Base-by-base conservation (phyloP, 2,888 invertebrate genomes). In the Rhingia rostrata region DNA sequence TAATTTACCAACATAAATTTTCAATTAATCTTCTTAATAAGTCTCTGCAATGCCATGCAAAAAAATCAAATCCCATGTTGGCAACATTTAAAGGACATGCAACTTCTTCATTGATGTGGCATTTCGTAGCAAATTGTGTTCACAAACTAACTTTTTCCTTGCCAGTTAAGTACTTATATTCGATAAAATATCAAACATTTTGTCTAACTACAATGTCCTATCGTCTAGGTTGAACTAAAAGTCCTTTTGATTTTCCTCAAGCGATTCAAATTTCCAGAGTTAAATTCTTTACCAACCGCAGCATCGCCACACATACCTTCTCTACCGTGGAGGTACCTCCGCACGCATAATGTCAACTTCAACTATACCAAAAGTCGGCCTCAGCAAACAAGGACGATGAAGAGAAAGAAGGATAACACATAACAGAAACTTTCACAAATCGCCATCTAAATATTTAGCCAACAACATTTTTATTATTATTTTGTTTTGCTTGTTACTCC, bases 401-500 rank as follows among this genome's bases (percentile, higher is more conserved):
- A 41, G 30, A 33, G 51, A 6, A 45, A 43, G 5, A 14, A 22
- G 37, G 6, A 6, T 41, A 6, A 45, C n/a, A 45, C 30, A 6
- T 0, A 39, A 41, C 32, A 70, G 33, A 77, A 72, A 66, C 66
- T 72, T 82, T n/a, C 61, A 12, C 43, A 77, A 82, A 54, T 77
- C 72, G 54, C 61, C 66, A 72, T 77, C 66, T 72, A 82, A 82
- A 77, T 61, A 77, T 77, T 82, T 82, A 39, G 61, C 30, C 53
- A 56, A 10, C 9, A 72, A 67, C 61, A 22, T 64, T 33, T 43
- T 61, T 60, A n/a, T n/a, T n/a, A n/a, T n/a, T n/a, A n/a, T 39
- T 22, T 22, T 22, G 22, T 22, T 22, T 22, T 22, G 22, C 22
- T 22, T 22, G 22, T 22, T 22, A 22, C 54, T 74, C 32, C 4